These are phyloP conservation scores for Cosmopolites sordidus DNA, from an alignment of 2,888 invertebrate genomes.

Conservation along the genomic window DNA sequence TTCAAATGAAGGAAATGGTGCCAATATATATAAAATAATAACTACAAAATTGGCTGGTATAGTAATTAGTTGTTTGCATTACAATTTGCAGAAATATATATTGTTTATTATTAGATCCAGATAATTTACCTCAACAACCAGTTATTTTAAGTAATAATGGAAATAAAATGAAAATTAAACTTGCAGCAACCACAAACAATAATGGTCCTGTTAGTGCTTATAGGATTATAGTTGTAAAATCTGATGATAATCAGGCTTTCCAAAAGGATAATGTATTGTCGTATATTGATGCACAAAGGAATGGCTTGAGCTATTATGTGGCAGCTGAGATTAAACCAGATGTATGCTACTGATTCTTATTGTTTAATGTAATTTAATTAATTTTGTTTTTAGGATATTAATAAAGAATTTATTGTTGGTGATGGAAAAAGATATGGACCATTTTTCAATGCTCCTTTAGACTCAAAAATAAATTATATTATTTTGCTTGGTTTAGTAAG, in stretches of 20 bases:
- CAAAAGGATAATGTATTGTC: constrained; percentile 59
- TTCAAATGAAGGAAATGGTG: constrained; percentile 58
- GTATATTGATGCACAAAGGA: constrained; percentile 61
- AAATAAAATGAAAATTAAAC: constrained; percentile 61
- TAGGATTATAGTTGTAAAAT: constrained; percentile 68
- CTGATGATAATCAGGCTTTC: constrained; percentile 60
- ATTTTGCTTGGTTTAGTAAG: constrained; percentile 70
- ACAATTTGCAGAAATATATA: too few relatives aligned
- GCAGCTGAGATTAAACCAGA: constrained; percentile 72
- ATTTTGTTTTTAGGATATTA: constrained; percentile 49
- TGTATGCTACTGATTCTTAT: constrained; percentile 37
- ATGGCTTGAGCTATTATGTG: constrained; percentile 74
- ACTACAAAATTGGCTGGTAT: constrained; percentile 67
- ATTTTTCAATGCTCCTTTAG: constrained; percentile 72
- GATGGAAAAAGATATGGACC: constrained; percentile 69
- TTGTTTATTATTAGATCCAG: constrained; percentile 49
- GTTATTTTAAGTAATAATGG: constrained; percentile 58
- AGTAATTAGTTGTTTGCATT: too few relatives aligned
- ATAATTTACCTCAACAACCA: constrained; percentile 68
- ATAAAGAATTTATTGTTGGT: constrained; percentile 70
- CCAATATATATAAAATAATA: constrained; percentile 53
- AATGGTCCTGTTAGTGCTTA: constrained; percentile 77
- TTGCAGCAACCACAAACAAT: constrained; percentile 66
- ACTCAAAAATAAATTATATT: constrained; percentile 58
- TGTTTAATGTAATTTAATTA: neutral